Evolutionary conservation across 2,797 vertebrate genomes (phyloP), one percentile per base, ranked within the genome.

Genomic region (Carapus acus): DNA sequence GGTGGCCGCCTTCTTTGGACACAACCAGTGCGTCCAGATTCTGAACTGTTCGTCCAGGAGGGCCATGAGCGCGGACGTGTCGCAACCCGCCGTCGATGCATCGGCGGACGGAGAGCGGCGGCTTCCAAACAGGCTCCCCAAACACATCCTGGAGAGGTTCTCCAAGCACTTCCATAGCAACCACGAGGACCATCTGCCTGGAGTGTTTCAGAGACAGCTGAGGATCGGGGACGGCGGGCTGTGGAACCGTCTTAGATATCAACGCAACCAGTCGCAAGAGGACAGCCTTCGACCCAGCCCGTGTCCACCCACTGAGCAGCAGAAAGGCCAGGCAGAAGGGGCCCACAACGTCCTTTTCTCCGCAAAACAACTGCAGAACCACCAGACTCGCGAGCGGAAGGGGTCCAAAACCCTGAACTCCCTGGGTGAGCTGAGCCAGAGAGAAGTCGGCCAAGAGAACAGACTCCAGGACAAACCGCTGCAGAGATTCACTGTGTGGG

Each of bases 1-100:
- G 39, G 87, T 94, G 13, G 92, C 92, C 4, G 81, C 84, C 49
- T 79, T 88, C 58, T 89, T 90, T 1, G 93, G 92, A 14, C 91
- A 94, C 78, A 80, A 79, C 38, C 88, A 88, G 17, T 94, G 93
- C 2, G 87, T 90, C 45, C 87, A 90, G 63, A 86, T 89, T 29
- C 86, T 94, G 47, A 90, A 78, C 8, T 79, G 82, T 31, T 63
- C 77, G 1, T 77, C 69, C 58, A 79, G 78, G 60, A 82, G 71
- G 46, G 33, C 43, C 17, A 45, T 54, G 2, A 40, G 67, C 52
- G 49, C 58, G 7, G 82, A 83, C 0, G 77, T 83, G 9, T 59
- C 74, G 14, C 58, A 62, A 6, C 67, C 67, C 17, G 80, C 87
- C 27, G 54, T 31, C 0, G 62, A 42, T 2, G 58, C 66, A 13